Evolutionary conservation across 1,140 invertebrate species (phyloP).

Genomic region (Sitophilus oryzae): DNA sequence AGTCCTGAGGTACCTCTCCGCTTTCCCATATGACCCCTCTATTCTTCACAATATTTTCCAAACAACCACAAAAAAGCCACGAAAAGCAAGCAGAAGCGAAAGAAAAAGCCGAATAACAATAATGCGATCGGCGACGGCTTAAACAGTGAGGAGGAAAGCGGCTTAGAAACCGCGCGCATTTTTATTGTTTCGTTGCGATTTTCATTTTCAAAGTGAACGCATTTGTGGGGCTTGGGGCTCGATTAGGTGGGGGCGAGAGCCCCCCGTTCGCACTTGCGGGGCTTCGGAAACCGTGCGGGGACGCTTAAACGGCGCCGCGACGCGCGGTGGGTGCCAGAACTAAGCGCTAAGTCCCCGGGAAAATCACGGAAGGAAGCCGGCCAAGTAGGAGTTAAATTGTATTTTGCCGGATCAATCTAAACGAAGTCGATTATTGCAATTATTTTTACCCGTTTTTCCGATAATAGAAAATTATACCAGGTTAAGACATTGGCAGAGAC

Average conservation of each 20-base stretch:
- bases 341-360: not conserved
- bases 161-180: constrained; percentile 14
- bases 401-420: too few relatives aligned
- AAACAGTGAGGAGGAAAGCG: constrained; percentile 12
- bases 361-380: not conserved
- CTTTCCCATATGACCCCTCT: not conserved
- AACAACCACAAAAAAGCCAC: not conserved
- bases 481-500: too few relatives aligned
- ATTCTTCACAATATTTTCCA: not conserved
- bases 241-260: constrained; percentile 30
- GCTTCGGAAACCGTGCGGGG: constrained; percentile 32
- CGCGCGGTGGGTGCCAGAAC: constrained; percentile 2
- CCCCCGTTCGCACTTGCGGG: constrained; percentile 19
- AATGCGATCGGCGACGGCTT: not conserved
- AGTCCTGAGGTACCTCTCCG: not conserved
- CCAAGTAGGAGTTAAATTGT: not conserved
- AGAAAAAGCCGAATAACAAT: constrained; percentile 3
- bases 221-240: constrained; percentile 29
- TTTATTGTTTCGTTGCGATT: constrained; percentile 30
- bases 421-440: too few relatives aligned
- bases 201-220: constrained; percentile 19
- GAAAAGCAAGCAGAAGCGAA: not conserved
- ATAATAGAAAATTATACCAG: too few relatives aligned
- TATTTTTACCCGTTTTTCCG: too few relatives aligned
- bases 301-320: constrained; percentile 22